A percentile compares a stretch with the other conserved stretches of the same genome.
Evolutionary conservation across 2,888 invertebrate genomes (phyloP).

Genomic region (Octonoba sinensis): DNA sequence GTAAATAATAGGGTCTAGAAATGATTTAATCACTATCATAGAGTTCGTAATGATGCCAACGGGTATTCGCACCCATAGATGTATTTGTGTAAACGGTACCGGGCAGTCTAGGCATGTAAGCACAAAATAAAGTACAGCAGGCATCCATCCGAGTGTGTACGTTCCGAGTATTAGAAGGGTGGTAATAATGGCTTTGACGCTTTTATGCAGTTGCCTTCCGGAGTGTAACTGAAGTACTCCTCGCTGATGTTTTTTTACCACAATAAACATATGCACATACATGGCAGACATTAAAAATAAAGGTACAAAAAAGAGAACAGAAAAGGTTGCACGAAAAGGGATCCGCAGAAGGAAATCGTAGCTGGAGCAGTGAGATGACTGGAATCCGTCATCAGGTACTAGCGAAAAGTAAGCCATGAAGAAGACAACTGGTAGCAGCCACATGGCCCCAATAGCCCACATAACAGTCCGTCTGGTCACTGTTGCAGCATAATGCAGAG

Average conservation of each 20-base stretch:
- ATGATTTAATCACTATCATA: slow-evolving; percentile 77
- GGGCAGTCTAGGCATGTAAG: slow-evolving; percentile 75
- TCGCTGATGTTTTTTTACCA: slow-evolving; percentile 75
- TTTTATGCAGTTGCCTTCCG: slow-evolving; percentile 68
- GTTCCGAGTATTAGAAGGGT: slow-evolving; percentile 76
- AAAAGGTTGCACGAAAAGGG: slow-evolving; percentile 74
- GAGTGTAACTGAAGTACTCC: slow-evolving; percentile 50
- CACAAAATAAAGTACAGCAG: slow-evolving; percentile 75
- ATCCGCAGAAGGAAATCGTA: slow-evolving; percentile 71
- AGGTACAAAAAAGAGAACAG: slow-evolving; percentile 75
- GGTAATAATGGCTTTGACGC: slow-evolving; percentile 76
- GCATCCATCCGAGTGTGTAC: slow-evolving; percentile 77
- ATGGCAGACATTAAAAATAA: slow-evolving; percentile 76
- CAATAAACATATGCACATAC: slow-evolving; percentile 76
- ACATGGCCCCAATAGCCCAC: slow-evolving; percentile 74
- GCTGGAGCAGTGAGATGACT: slow-evolving; percentile 63
- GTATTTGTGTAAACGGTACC: slow-evolving; percentile 67
- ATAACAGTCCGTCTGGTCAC: slow-evolving; percentile 75
- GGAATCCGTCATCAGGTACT: slow-evolving; percentile 72
- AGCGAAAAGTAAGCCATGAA: slow-evolving; percentile 75
- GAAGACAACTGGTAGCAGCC: slow-evolving; percentile 75
- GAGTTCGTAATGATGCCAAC: slow-evolving; percentile 72
- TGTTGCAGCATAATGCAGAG: slow-evolving; percentile 77
- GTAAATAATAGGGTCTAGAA: slow-evolving; percentile 79
- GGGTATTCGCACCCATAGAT: slow-evolving; percentile 54